These are phyloP conservation scores for Chlorodrepanis virens DNA, from an alignment of 2,113 vertebrate species.

Conservation along the genomic window DNA sequence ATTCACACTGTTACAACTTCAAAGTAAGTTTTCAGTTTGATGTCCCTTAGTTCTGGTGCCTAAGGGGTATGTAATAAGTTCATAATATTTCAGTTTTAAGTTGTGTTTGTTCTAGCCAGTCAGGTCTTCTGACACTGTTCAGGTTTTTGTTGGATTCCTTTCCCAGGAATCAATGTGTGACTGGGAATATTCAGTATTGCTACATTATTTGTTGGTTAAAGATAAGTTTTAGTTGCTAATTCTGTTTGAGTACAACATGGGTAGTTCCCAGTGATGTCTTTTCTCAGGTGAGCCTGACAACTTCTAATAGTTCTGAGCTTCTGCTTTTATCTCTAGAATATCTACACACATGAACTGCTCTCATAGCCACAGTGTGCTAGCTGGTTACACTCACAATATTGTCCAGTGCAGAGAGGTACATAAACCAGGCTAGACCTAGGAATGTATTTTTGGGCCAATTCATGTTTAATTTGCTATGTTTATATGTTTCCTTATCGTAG, in stretches of 20 bases:
- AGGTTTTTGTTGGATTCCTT: not conserved
- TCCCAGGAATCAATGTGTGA: not conserved
- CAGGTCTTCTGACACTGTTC: not conserved
- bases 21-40: not conserved
- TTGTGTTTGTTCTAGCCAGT: not conserved
- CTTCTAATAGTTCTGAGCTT: not conserved
- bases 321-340: not conserved
- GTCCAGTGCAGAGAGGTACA: not conserved
- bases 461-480: not conserved
- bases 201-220: not conserved
- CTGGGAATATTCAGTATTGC: not conserved
- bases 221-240: not conserved
- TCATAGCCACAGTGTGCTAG: not conserved
- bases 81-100: not conserved
- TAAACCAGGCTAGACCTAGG: not conserved
- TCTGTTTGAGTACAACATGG: not conserved
- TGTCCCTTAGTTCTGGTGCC: not conserved
- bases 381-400: not conserved
- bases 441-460: not conserved
- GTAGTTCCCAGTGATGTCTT: not conserved
- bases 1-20: not conserved
- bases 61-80: not conserved
- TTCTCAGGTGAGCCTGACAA: not conserved
- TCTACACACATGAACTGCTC: not conserved
- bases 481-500: not conserved